Evolutionary conservation across 2,888 invertebrate genomes (phyloP), one percentile per base, ranked within the genome.

Genomic region (Alcis repandata): DNA sequence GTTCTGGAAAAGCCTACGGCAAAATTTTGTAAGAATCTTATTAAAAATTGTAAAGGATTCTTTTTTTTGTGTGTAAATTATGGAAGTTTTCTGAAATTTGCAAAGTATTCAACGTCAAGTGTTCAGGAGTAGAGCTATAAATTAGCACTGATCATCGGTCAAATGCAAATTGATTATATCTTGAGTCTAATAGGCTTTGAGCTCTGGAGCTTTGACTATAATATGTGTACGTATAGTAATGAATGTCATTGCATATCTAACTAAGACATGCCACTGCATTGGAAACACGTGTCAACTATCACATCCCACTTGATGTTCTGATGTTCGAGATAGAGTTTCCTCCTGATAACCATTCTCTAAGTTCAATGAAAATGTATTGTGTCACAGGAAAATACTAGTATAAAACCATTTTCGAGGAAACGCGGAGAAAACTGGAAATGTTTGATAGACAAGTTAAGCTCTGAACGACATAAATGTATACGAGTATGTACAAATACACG

Each of bases 281-380:
- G 20, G 48, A 15, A 43, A 49, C 48, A 59, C 49, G 40, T 49
- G 58, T 49, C 49, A n/a, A 15, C 10, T 59, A 49, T 59, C 15
- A 49, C 38, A 9, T 22, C n/a, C 20, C 20, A 20, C 41, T 54
- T 41, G 54, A 41, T 33, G 45, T 36, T 19, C 17, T 13, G 9
- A 40, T 49, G 40, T 40, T 17, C 49, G 33, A 45, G 33, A 36
- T 15, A 41, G n/a, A 40, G 20, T 40, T 49, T 32, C 49, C 49
- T 49, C 58, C 11, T 13, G 58, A 15, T 45, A 0, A 27, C 49
- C 49, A 32, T 38, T 22, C 22, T 40, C 38, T 49, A 15, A 17
- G 48, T 27, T 59, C 58, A 40, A 27, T 27, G 40, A 40, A 8
- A 48, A 41, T 59, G 40, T 49, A 27, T 59, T 32, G 43, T 53